Base-by-base conservation (phyloP, 92 coral and sea anemone species). In the Bergia sp. region DNA sequence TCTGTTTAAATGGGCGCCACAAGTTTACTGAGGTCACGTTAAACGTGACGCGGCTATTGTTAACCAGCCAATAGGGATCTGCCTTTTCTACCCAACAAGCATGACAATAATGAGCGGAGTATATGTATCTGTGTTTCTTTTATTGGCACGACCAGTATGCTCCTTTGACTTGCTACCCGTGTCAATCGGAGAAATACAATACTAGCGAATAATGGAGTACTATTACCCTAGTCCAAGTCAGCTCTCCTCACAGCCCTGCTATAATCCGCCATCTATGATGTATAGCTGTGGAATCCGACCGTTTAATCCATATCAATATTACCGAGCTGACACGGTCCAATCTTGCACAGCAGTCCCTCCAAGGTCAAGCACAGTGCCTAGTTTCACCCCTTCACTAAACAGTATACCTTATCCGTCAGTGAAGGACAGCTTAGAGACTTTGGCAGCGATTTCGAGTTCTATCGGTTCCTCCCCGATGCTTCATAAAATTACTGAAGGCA, bases 201-300 rank as follows among this genome's bases (percentile, higher is more conserved):
- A 37, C 69, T 12, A 2, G 77, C 42, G 15, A 50, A 47, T 21
- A 44, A 84, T 84, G 87, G 87, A 84, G 41, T 84, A 84, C 77
- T 84, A 84, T 55, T 84, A 84, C 50, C 87, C 87, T 12, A 84
- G 79, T 37, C 78, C 78, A 73, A 84, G 79, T 13, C 87, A 84
- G 61, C 79, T 84, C 66, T 45, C 87, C 16, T 84, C 87, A 0
- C 87, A 84, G 67, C 44, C 93, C 2, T 93, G 83, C 71, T 91
- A 84, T 76, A 91, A 91, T 37, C 53, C 95, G 36, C 83, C 96
- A 73, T 89, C 94, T 44, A 64, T 93, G 37, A 86, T 92, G 86
- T 92, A 89, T 80, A 88, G 92, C 78, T 95, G 88, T 82, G 94
- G 95, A 55, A 82, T 95, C 79, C 96, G 96, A 66, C 75, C 95